Percentiles rank a stretch among this genome's conserved stretches.
phyloP scores from a whole-genome alignment of 2,797 vertebrate species.

The Sphenopsis melanotis region DNA sequence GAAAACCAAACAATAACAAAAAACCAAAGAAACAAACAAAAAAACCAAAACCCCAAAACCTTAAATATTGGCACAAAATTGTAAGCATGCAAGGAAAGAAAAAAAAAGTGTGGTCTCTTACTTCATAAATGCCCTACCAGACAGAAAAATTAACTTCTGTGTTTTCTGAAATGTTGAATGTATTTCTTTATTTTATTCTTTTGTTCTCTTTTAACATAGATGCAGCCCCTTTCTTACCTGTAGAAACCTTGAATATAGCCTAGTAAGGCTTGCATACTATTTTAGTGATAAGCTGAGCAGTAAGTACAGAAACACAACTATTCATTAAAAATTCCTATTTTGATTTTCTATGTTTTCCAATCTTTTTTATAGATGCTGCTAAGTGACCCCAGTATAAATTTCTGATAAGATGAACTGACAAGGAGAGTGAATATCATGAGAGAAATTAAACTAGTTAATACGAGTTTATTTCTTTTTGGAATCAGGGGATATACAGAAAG shows the following conservation, averaged over 20 bases:
- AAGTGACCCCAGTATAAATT: not conserved
- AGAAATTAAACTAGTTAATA: not conserved
- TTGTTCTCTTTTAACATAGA: not conserved
- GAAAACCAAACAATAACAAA: not conserved
- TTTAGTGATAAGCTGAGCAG: not conserved
- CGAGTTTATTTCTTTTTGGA: not conserved
- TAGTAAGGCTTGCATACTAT: not conserved
- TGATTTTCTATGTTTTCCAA: not conserved
- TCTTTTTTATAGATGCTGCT: not conserved
- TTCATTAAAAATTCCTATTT: not conserved
- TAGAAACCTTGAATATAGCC: not conserved
- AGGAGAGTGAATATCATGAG: not conserved
- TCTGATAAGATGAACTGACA: not conserved
- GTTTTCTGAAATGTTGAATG: not conserved
- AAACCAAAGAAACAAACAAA: not conserved
- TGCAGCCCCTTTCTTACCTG: not conserved
- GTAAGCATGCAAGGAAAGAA: not conserved
- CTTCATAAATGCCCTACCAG: not conserved
- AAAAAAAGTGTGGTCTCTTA: not conserved
- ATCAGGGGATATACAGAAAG: not conserved
- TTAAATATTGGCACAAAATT: not conserved
- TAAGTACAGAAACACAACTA: not conserved
- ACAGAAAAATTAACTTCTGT: not conserved
- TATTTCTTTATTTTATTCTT: not conserved
- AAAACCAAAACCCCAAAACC: not conserved